A percentile compares a stretch with the other conserved stretches of the same genome.
phyloP scores from a whole-genome alignment of 2,113 vertebrate species.

The Paradoxurus hermaphroditus region DNA sequence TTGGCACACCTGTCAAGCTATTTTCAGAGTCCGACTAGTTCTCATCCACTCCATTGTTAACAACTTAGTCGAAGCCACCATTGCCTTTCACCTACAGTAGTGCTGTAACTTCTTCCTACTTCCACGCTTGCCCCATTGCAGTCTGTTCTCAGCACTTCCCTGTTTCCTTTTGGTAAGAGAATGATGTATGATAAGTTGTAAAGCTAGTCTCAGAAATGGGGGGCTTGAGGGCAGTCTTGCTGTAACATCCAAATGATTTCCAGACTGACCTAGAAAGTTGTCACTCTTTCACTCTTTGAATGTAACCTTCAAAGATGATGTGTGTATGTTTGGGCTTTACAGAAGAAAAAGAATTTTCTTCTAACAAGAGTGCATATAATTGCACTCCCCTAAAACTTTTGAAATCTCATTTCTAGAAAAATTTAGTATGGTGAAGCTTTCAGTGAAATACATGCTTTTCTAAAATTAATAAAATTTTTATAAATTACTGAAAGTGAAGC shows the following conservation, averaged over 20 bases:
- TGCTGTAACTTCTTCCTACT: not conserved
- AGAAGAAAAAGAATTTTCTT: not conserved
- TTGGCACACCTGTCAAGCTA: not conserved
- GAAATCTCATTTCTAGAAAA: slow-evolving; percentile 23
- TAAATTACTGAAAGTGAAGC: not conserved
- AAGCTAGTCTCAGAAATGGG: slow-evolving; percentile 12
- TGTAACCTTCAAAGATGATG: not conserved
- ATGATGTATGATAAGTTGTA: not conserved
- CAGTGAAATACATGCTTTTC: slow-evolving; percentile 12
- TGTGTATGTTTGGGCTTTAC: not conserved
- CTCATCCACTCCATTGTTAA: not conserved
- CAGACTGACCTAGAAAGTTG: not conserved
- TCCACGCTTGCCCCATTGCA: not conserved
- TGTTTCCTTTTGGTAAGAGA: not conserved
- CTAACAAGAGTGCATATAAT: not conserved
- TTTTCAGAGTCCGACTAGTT: not conserved
- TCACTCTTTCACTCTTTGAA: not conserved
- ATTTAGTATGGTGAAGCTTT: not conserved
- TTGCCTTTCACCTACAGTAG: not conserved
- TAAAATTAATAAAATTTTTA: not conserved
- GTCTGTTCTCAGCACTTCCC: not conserved
- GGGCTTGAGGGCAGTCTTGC: not conserved
- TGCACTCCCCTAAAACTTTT: not conserved
- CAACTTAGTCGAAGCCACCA: not conserved
- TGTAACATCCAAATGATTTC: not conserved